These are phyloP conservation scores for Sphaerodactylus townsendi DNA, from an alignment of 2,113 vertebrate species.

Conservation along the genomic window DNA sequence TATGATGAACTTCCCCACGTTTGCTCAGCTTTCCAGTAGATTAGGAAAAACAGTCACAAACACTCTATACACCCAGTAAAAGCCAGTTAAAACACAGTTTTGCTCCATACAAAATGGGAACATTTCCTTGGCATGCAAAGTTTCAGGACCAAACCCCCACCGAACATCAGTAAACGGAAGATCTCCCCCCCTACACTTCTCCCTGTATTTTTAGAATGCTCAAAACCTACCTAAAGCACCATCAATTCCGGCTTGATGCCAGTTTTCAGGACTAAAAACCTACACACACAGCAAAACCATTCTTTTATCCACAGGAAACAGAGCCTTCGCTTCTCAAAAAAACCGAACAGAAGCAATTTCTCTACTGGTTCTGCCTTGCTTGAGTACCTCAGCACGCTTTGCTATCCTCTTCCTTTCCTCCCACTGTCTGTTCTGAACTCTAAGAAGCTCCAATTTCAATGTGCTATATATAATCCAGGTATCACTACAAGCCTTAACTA, in stretches of 20 bases:
- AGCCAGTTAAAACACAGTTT: background rate
- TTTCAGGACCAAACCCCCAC: background rate
- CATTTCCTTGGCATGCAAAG: background rate
- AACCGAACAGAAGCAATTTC: too few species aligned
- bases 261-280: background rate
- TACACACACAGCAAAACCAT: background rate
- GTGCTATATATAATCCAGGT: too few species aligned
- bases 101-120: background rate
- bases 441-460: too few species aligned
- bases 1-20: too few species aligned
- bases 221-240: background rate
- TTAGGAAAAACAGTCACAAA: background rate
- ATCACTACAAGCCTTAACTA: too few species aligned
- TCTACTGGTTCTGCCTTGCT: too few species aligned
- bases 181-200: too few species aligned
- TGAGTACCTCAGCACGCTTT: too few species aligned
- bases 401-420: too few species aligned
- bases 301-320: too few species aligned
- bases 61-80: background rate
- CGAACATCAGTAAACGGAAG: background rate
- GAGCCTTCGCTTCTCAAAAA: too few species aligned
- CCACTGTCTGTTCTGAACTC: too few species aligned
- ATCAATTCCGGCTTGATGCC: background rate
- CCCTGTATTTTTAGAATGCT: background rate
- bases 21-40: background rate